Percentiles rank a stretch among this genome's conserved stretches.
These are phyloP conservation scores for Drosophila seclusa DNA, from an alignment of 2,888 invertebrate species.

Conservation along the genomic window DNA sequence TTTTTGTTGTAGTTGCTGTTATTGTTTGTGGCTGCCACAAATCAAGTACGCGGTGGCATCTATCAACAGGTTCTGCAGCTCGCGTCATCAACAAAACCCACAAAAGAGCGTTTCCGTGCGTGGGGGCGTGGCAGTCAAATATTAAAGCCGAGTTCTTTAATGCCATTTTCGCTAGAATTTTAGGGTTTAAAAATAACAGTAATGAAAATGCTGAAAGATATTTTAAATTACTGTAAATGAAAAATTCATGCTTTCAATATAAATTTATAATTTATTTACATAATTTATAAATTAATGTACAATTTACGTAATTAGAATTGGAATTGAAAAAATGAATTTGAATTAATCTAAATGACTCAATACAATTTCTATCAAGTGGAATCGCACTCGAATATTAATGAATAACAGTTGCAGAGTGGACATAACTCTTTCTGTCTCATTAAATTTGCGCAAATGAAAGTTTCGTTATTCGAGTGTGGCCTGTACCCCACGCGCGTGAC, in stretches of 20 bases:
- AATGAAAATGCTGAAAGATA: background rate
- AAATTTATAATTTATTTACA: too few species aligned
- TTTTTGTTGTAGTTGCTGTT: constrained; percentile 1
- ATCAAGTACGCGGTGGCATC: constrained; percentile 45
- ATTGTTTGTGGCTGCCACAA: constrained; percentile 55
- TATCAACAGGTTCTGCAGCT: constrained; percentile 62
- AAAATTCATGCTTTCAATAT: too few species aligned
- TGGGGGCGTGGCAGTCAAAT: constrained; percentile 17
- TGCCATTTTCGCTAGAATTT: background rate
- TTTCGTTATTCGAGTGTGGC: background rate
- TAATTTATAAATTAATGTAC: background rate
- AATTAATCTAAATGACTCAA: background rate
- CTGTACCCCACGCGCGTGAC: constrained; percentile 24
- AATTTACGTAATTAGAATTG: background rate
- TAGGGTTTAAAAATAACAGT: background rate
- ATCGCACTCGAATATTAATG: background rate
- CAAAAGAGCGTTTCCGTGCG: constrained; percentile 12
- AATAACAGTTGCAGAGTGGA: background rate
- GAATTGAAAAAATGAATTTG: background rate
- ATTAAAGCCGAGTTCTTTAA: constrained; percentile 17
- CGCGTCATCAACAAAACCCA: constrained; percentile 20
- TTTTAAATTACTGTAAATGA: background rate
- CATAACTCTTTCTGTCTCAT: background rate
- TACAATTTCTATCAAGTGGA: background rate
- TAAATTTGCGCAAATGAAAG: background rate